These are phyloP conservation scores for Todiramphus saurophagus DNA, from an alignment of 2,113 vertebrate genomes.

Conservation along the genomic window DNA sequence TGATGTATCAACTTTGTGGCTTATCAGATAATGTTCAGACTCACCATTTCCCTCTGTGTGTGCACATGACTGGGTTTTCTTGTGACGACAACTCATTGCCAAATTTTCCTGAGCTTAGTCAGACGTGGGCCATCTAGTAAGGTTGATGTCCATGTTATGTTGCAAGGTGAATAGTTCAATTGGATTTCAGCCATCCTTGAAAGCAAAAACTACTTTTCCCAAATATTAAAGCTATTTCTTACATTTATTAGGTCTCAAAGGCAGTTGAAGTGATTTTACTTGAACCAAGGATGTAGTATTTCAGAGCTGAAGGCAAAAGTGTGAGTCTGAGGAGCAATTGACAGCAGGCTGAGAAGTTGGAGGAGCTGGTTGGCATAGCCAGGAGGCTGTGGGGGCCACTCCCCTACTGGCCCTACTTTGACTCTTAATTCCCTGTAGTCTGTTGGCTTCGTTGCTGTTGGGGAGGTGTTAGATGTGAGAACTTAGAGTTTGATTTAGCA, in stretches of 20 bases:
- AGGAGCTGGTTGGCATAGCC: neutral
- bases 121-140: neutral
- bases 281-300: neutral
- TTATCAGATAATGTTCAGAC: neutral
- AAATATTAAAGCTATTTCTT: neutral
- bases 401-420: neutral
- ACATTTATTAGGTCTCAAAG: neutral
- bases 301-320: neutral
- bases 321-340: neutral
- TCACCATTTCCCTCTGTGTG: neutral
- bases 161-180: neutral
- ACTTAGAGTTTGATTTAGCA: neutral
- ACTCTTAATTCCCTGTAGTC: neutral
- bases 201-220: neutral
- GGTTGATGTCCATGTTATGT: neutral
- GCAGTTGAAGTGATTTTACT: neutral
- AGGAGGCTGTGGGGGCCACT: neutral
- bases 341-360: neutral
- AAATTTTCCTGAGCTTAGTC: neutral
- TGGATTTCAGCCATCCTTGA: neutral
- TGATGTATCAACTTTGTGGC: slow-evolving; percentile 30
- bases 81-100: neutral
- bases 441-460: neutral
- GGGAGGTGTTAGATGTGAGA: neutral
- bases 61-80: neutral